A percentile compares a stretch with the other conserved stretches of the same genome.
phyloP scores from a whole-genome alignment of 2,888 invertebrate species.

The Liodrosophila aerea region DNA sequence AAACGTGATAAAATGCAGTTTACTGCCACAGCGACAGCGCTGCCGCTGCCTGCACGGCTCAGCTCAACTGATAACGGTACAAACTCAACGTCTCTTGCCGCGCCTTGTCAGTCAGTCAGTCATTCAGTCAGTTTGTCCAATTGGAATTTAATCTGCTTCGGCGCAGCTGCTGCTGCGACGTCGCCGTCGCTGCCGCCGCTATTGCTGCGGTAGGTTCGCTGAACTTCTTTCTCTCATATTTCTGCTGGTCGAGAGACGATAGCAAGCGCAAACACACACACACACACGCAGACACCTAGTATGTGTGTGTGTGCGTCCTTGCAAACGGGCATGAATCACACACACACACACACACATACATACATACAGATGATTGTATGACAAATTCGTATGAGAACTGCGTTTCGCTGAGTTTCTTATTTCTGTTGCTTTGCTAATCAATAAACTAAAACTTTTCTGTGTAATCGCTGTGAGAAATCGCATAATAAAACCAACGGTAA shows the following conservation, averaged over 20 bases:
- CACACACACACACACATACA: constrained; percentile 5
- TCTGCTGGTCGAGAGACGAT: constrained; percentile 35
- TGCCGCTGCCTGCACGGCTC: background rate
- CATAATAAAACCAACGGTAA: constrained; percentile 48
- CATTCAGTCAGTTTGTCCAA: constrained; percentile 45
- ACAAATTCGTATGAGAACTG: constrained; percentile 37
- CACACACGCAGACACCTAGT: constrained; percentile 1
- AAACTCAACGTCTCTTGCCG: constrained; percentile 16
- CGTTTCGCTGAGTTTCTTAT: background rate
- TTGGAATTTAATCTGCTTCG: constrained; percentile 57
- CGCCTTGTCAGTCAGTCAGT: constrained; percentile 33
- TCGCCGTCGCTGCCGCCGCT: constrained; percentile 13
- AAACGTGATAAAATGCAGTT: constrained; percentile 75
- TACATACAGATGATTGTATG: constrained; percentile 15
- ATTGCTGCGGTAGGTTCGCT: constrained; percentile 56
- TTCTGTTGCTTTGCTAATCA: constrained; percentile 36
- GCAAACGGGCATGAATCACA: constrained; percentile 36
- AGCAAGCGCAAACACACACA: constrained; percentile 11
- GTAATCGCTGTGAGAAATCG: constrained; percentile 58
- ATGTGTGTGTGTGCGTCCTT: constrained; percentile 34
- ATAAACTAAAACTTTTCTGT: constrained; percentile 12
- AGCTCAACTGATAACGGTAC: constrained; percentile 21
- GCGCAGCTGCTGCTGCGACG: constrained; percentile 30
- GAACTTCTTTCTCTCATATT: constrained; percentile 50
- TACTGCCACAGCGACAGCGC: constrained; percentile 22